Percentiles rank a stretch among this genome's conserved stretches.
phyloP scores from a whole-genome alignment of 1,140 invertebrate species.

The Drosophila micromelanica region DNA sequence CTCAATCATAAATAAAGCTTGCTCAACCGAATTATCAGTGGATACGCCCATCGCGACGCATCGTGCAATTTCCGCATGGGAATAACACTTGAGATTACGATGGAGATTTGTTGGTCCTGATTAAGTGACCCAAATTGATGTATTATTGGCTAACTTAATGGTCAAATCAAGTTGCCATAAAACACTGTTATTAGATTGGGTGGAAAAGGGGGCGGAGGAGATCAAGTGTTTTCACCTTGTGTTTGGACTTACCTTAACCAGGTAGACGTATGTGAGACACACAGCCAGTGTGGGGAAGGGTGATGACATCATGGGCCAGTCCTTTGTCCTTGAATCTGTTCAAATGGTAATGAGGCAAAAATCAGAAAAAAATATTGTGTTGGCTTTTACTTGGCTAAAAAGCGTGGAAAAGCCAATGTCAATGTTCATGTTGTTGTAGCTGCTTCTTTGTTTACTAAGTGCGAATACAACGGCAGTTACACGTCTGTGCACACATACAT shows the following conservation, averaged over 20 bases:
- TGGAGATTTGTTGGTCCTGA: background rate
- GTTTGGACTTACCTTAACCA: constrained; percentile 88
- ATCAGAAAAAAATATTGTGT: background rate
- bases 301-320: constrained; percentile 93
- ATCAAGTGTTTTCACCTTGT: background rate
- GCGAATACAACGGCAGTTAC: background rate
- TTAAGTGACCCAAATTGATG: constrained; percentile 38
- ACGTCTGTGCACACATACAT: background rate
- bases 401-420: constrained; percentile 12
- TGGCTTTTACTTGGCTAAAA: background rate
- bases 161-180: constrained; percentile 13
- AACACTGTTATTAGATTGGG: constrained; percentile 22
- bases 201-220: background rate
- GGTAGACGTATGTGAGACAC: constrained; percentile 90
- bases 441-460: constrained; percentile 11
- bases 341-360: constrained; percentile 15
- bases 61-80: constrained; percentile 36
- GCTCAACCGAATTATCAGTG: constrained; percentile 26
- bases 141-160: constrained; percentile 1
- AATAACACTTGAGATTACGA: constrained; percentile 44
- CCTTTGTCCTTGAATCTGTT: constrained; percentile 91
- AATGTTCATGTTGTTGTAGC: constrained; percentile 6
- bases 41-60: constrained; percentile 1
- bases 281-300: constrained; percentile 92
- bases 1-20: constrained; percentile 36